Conservation (phyloP, 2,113 vertebrate species). For the Gobius niger region DNA sequence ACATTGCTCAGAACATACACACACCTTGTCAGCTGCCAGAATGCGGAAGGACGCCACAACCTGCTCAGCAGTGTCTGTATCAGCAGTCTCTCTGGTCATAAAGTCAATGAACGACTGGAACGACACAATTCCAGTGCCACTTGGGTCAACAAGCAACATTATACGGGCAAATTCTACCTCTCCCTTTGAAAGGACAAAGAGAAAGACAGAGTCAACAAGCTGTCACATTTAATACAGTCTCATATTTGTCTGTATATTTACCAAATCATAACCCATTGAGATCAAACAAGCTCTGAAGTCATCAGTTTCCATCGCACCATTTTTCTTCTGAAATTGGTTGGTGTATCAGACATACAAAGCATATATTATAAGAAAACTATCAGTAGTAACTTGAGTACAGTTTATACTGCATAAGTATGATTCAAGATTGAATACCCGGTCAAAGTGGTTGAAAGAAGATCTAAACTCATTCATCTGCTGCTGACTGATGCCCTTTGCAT, state of each 20-base stretch:
- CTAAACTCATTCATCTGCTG: constrained; percentile 98
- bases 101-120: constrained; percentile 98
- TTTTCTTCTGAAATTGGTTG: constrained; percentile 87
- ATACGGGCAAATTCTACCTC: constrained; percentile 93
- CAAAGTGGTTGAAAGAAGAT: constrained; percentile 98
- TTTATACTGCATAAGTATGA: neutral
- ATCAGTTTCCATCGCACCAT: constrained; percentile 93
- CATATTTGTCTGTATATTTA: constrained; percentile 59
- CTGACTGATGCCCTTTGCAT: constrained; percentile 98
- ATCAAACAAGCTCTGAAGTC: constrained; percentile 99
- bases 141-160: constrained; percentile 93
- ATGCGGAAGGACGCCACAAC: constrained; percentile 95
- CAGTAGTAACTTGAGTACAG: neutral
- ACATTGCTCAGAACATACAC: constrained; percentile 15
- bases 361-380: neutral
- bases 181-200: constrained; percentile 71
- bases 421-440: constrained; percentile 82
- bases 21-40: constrained; percentile 92
- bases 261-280: constrained; percentile 99
- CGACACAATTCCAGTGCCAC: constrained; percentile 83
- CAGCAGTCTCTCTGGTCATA: constrained; percentile 93
- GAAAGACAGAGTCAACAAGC: neutral
- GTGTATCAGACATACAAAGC: constrained; percentile 36
- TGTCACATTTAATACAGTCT: neutral
- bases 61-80: constrained; percentile 93